Evolutionary conservation across 2,888 invertebrate genomes (phyloP), one percentile per base, ranked within the genome.

Genomic region (Slavum lentiscoides): DNA sequence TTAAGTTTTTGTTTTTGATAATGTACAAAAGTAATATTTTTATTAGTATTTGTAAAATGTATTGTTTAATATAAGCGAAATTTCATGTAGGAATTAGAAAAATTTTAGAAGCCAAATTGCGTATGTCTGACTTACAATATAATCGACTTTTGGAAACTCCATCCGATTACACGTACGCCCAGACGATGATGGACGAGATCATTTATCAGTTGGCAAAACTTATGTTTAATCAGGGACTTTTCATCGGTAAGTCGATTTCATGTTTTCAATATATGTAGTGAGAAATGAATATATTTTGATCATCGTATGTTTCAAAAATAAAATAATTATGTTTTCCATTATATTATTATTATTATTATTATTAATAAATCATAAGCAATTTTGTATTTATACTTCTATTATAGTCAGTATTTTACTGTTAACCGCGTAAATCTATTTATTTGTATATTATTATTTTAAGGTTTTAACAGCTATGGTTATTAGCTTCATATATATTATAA

Each of bases 171-270:
- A 88, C 92, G 11, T 92, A 92, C 87, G 92, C 92, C 2, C 92
- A 93, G 86, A 92, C 92, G 85, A 91, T 92, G 0, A 87, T 93
- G 80, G 93, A 93, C 86, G 93, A 93, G 86, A 91, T 94, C 30
- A 92, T 94, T 83, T 94, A 94, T 85, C 93, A 93, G 84, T 88
- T 94, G 73, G 93, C 93, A 37, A 93, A 93, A 89, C 92, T 93
- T 85, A 92, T 94, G 91, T 93, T 93, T 86, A 90, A 92, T 0
- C 92, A 93, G 85, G 92, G 92, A 1, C 86, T 93, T 83, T 89
- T 90, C 3, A 90, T 90, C 84, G 92, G 87, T 87, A 82, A 83
- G 82, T 74, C 21, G 11, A 59, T 30, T 30, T 30, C 30, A 4
- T 30, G 30, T 30, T 30, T 30, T 39, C 11, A 59, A 59, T 21